Evolutionary conservation across 2,113 vertebrate genomes (phyloP), one percentile per base, ranked within the genome.

Genomic region (Peromyscus leucopus): DNA sequence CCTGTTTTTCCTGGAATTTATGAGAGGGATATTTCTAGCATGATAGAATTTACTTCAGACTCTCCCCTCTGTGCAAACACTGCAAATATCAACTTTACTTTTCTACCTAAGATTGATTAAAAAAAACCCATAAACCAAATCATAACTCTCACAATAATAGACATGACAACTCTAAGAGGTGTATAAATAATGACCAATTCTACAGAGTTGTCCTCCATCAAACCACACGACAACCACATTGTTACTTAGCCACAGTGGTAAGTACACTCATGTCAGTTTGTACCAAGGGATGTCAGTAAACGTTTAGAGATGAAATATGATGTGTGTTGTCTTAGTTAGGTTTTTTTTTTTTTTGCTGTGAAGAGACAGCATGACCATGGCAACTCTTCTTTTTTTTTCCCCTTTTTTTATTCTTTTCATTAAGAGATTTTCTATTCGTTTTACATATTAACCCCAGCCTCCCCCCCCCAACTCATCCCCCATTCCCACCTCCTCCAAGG

Each of bases 11-110:
- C 51, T 89, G 6, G 15, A 42, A 78, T 79, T 91, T 93, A 72
- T 83, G 42, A 51, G 36, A 51, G 36, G 86, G 61, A 75, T 95
- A 88, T 79, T 93, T 93, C 33, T 87, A 89, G 24, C 4, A 42
- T 33, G 13, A 51, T 51, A 51, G 8, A 61, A 75, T 74, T 92
- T 80, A 97, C 85, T 90, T 89, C 22, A 84, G 26, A 57, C 33
- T 71, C 36, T 91, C 9, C n/a, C 39, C 31, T 33, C 59, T 78
- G 15, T 48, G n/a, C 11, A 71, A 94, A 78, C 39, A 13, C 71
- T 85, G 1, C 83, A 33, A 63, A 55, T 31, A 48, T 28, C 24
- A 71, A 84, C 65, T 69, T 71, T 48, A 80, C 69, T 59, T 91
- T 78, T 57, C n/a, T 51, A 67, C 26, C 7, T 51, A 61, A 93